Evolutionary conservation across 2,797 vertebrate species (phyloP).

Genomic region (Gallinago stenura): DNA sequence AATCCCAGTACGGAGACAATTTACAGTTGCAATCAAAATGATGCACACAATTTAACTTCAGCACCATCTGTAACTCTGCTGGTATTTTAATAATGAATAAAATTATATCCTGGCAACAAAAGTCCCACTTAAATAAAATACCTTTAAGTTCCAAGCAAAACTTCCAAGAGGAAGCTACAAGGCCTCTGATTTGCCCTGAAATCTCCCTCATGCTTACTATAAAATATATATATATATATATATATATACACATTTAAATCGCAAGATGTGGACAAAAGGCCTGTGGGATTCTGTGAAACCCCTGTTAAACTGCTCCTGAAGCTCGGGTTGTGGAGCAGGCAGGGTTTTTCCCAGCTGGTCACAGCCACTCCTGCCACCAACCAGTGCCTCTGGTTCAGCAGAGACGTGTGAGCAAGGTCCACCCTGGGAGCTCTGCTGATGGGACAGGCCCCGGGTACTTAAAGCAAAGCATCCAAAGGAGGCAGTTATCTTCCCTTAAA

Average conservation of each 20-base stretch:
- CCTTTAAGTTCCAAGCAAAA: background rate
- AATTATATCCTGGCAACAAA: constrained; percentile 66
- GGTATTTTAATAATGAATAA: constrained; percentile 77
- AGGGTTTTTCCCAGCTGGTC: background rate
- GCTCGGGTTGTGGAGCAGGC: background rate
- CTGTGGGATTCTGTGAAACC: background rate
- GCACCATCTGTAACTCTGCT: constrained; percentile 66
- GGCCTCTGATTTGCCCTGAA: background rate
- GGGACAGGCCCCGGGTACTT: background rate
- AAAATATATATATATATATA: background rate
- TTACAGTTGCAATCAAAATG: constrained; percentile 71
- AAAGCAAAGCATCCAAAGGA: background rate
- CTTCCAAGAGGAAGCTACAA: background rate
- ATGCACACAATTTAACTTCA: constrained; percentile 71
- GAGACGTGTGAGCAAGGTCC: accelerated
- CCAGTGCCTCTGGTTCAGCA: background rate
- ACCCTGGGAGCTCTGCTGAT: background rate
- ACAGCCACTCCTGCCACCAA: background rate
- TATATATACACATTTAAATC: background rate
- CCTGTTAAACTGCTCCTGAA: background rate
- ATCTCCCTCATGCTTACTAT: background rate
- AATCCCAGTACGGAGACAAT: constrained; percentile 64
- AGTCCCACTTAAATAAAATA: constrained; percentile 39
- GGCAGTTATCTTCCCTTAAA: background rate
- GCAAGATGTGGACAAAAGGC: background rate